Percentiles rank a stretch among this genome's conserved stretches.
These are phyloP conservation scores for Drosophila limbata DNA, from an alignment of 2,888 invertebrate species.

Conservation along the genomic window DNA sequence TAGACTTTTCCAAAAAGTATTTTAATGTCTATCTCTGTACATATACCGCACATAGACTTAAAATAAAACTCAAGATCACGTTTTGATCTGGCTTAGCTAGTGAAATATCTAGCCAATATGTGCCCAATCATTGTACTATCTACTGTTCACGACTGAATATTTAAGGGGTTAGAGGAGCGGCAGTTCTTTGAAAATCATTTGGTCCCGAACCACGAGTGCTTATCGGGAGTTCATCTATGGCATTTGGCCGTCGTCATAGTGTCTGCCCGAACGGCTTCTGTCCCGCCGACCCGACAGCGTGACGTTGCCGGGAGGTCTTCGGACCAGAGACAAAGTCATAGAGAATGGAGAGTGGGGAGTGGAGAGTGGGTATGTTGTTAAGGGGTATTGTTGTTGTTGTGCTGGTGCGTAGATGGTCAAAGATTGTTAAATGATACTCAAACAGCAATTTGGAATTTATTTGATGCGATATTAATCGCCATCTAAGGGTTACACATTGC, in stretches of 20 bases:
- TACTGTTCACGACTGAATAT: background rate
- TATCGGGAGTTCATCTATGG: conserved; percentile 67
- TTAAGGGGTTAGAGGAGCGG: conserved; percentile 9
- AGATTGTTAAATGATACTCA: conserved; percentile 78
- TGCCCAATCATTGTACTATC: conserved; percentile 8
- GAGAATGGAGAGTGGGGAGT: background rate
- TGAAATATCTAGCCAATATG: background rate
- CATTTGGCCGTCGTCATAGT: conserved; percentile 59
- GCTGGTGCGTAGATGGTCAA: conserved; percentile 66
- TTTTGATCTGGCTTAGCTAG: background rate
- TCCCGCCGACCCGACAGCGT: conserved; percentile 28
- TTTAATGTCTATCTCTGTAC: background rate
- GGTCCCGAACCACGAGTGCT: conserved; percentile 39
- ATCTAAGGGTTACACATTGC: conserved; percentile 70
- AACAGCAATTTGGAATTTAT: conserved; percentile 78
- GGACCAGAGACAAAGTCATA: conserved; percentile 17
- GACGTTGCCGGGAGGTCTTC: conserved; percentile 52
- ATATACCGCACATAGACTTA: background rate
- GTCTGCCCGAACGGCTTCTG: conserved; percentile 67
- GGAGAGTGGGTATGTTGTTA: conserved; percentile 6
- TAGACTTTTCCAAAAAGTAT: background rate
- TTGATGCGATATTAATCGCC: conserved; percentile 78
- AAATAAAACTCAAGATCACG: background rate
- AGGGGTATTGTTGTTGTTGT: conserved; percentile 3
- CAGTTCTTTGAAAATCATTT: conserved; percentile 53